Base-by-base conservation (phyloP, 1,140 invertebrate genomes). In the Drosophila aff. region DNA sequence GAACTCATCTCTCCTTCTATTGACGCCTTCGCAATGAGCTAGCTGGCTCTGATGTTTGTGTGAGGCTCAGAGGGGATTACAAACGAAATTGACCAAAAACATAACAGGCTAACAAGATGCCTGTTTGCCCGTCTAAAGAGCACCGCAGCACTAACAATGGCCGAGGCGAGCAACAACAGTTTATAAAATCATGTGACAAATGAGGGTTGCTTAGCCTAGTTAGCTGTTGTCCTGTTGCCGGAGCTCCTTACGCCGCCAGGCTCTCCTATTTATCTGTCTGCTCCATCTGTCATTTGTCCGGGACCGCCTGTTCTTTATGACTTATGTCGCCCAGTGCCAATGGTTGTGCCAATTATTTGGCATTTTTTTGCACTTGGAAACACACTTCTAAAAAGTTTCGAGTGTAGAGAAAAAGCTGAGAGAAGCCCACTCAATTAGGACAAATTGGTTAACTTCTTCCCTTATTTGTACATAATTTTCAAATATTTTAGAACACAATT, bases 161-260 rank as follows among this genome's bases (percentile, higher is more conserved):
- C 18, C 47, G n/a, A 46, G 60, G 66, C 69, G 80, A 89, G 67
- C 76, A 79, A 65, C 53, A 79, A 57, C 78, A 90, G 84, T 89
- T 84, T 90, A 89, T 89, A 90, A 89, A 89, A 81, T 89, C 81
- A 79, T 66, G 74, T 84, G 85, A 89, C 84, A 89, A 90, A 89
- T 89, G 85, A 89, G 85, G 81, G 81, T 89, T 79, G 77, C 81
- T 89, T 90, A 81, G 77, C 85, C 57, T 55, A 66, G 57, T 90
- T 79, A 79, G 76, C 55, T 67, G 43, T 68, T 67, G 43, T 44
- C 43, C 43, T 44, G n/a, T 2, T n/a, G 26, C 3, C 11, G 60
- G 6, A 21, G 18, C 18, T 55, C 52, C 52, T 26, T 40, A 28
- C 31, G 13, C 53, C 21, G 52, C 23, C 47, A 40, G 47, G 63